Evolutionary conservation across 2,797 vertebrate species (phyloP).

Genomic region (Sebastolobus alascanus): DNA sequence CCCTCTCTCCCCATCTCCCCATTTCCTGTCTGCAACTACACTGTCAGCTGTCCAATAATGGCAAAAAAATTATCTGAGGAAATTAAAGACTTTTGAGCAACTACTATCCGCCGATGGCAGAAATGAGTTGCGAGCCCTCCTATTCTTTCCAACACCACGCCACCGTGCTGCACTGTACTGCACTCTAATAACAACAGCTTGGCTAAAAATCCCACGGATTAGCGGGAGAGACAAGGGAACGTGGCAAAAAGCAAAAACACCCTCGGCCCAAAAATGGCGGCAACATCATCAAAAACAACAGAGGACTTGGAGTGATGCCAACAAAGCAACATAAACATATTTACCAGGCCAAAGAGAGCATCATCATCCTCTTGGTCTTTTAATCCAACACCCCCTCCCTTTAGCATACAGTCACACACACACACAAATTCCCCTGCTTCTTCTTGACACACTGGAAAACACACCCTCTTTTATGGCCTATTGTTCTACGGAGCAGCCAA

Average conservation of each 20-base stretch:
- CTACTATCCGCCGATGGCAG: slow-evolving; percentile 3
- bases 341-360: slow-evolving; percentile 74
- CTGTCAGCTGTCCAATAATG: background rate
- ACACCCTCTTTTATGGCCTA: slow-evolving; percentile 68
- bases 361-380: slow-evolving; percentile 68
- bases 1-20: background rate
- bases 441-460: slow-evolving; percentile 38
- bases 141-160: slow-evolving; percentile 21
- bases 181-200: slow-evolving; percentile 72
- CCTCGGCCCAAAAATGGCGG: slow-evolving; percentile 53
- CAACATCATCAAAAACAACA: slow-evolving; percentile 57
- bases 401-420: slow-evolving; percentile 34
- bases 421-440: slow-evolving; percentile 50
- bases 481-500: slow-evolving; percentile 69
- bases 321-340: slow-evolving; percentile 74
- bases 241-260: slow-evolving; percentile 64
- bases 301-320: slow-evolving; percentile 41
- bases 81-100: background rate
- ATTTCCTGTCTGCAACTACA: background rate
- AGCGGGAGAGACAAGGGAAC: slow-evolving; percentile 47
- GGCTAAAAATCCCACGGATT: slow-evolving; percentile 69
- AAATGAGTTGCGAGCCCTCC: background rate
- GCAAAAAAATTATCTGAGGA: background rate
- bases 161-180: slow-evolving; percentile 31
- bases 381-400: slow-evolving; percentile 67